phyloP scores from a whole-genome alignment of 2,888 invertebrate species.

The Spisula solida region DNA sequence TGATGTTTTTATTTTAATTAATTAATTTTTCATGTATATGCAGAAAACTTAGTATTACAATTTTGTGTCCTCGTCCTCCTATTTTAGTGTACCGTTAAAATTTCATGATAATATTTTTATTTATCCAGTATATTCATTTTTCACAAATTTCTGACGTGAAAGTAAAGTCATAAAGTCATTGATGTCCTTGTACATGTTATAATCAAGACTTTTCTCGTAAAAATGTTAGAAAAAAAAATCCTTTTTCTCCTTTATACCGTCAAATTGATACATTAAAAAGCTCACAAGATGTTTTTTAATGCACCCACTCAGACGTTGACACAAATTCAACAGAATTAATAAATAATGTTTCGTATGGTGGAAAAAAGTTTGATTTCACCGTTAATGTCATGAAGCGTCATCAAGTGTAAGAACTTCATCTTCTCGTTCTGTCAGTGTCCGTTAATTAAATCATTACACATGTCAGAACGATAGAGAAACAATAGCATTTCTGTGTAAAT shows the following conservation, averaged over 20 bases:
- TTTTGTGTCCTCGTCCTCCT: too few relatives aligned
- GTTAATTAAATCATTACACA: constrained; percentile 55
- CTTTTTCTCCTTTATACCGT: neutral
- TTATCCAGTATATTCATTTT: neutral
- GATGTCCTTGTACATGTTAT: too few relatives aligned
- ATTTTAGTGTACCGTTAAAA: too few relatives aligned
- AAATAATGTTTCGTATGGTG: neutral
- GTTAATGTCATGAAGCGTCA: constrained; percentile 34
- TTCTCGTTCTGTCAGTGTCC: constrained; percentile 38
- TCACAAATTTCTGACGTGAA: too few relatives aligned
- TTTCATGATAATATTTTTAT: too few relatives aligned
- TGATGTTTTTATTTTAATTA: too few relatives aligned
- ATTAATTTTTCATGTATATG: too few relatives aligned
- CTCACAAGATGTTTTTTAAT: constrained; percentile 11
- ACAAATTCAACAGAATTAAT: neutral
- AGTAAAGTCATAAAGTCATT: too few relatives aligned
- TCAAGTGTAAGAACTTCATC: constrained; percentile 25
- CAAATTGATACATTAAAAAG: neutral
- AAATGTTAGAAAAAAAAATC: neutral
- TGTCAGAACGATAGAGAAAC: constrained; percentile 28
- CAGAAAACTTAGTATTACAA: too few relatives aligned
- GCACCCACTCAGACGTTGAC: constrained; percentile 11
- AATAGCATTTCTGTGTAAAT: constrained; percentile 60
- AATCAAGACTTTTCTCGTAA: too few relatives aligned
- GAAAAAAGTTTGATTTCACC: constrained; percentile 12